Evolutionary conservation across 2,797 vertebrate species (phyloP), one percentile per base, ranked within the genome.

Genomic region (Channa striata): DNA sequence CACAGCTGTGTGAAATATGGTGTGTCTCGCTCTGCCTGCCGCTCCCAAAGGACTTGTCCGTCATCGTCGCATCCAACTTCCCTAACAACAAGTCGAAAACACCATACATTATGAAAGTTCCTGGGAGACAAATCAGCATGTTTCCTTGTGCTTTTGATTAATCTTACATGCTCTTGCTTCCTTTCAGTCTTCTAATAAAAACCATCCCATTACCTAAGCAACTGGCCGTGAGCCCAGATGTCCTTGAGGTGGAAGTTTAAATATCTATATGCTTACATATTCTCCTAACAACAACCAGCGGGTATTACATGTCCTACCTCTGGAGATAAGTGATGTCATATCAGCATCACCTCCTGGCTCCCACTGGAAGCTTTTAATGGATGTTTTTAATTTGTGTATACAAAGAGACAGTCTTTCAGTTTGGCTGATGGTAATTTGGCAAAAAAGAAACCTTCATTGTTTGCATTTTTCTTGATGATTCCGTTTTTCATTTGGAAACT

Each of bases 1-100:
- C 76, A 77, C 87, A 89, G 84, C 85, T 89, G 85, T 72, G 72
- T 87, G 73, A 90, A 88, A 80, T 70, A 84, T 65, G 70, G 33
- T 39, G 80, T 21, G 56, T 83, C 76, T 72, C n/a, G 51, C 47
- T 53, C 51, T 68, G 70, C 65, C 72, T 80, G 46, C 70, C 54
- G 69, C 21, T 87, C 84, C 72, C 73, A 11, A 16, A 42, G 58
- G 84, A 90, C 68, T 20, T 36, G 64, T 83, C 81, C 23, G 37
- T 88, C 84, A 87, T 76, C 40, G 49, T 56, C 62, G n/a, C 59
- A 39, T 77, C 51, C 73, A 71, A 63, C 39, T 68, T 87, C 66
- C 74, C 64, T 49, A 60, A 86, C 64, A 85, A 81, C 64, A 61
- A 43, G 43, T 37, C n/a, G 33, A 20, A 77, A 53, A 62, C 46